Percentiles rank a stretch among this genome's conserved stretches.
These are phyloP conservation scores for Pristionchus arcanus DNA, from an alignment of 2,888 invertebrate genomes.

Conservation along the genomic window DNA sequence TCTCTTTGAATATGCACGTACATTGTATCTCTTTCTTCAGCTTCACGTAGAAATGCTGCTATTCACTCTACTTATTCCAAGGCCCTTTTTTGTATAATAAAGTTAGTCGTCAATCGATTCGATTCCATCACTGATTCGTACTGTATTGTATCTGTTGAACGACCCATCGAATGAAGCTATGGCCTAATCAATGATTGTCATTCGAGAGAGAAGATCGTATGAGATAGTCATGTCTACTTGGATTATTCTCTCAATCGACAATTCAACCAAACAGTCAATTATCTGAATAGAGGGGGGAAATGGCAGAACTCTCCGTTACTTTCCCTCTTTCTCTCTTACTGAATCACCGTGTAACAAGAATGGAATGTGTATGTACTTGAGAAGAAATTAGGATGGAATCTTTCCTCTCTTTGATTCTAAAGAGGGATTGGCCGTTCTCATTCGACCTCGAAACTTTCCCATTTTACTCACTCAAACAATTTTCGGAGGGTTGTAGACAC, in stretches of 20 bases:
- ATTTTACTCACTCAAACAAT: conserved; percentile 37
- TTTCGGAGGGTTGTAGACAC: conserved; percentile 42
- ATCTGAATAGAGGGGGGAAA: background rate
- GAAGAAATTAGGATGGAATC: conserved; percentile 7
- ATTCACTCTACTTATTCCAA: conserved; percentile 16
- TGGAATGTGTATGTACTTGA: conserved; percentile 37
- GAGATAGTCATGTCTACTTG: background rate
- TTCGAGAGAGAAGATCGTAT: background rate
- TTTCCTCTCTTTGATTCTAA: background rate
- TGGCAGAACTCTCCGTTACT: conserved; percentile 2
- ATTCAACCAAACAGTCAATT: conserved; percentile 12
- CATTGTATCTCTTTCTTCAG: conserved; percentile 24
- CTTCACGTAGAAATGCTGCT: conserved; percentile 19
- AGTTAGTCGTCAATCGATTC: conserved; percentile 30
- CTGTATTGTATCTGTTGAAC: conserved; percentile 58
- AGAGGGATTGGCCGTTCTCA: conserved; percentile 7
- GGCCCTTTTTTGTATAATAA: conserved; percentile 12
- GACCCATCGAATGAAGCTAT: conserved; percentile 12
- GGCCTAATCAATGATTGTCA: background rate
- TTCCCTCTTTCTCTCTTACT: background rate
- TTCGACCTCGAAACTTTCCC: conserved; percentile 16
- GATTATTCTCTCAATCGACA: background rate
- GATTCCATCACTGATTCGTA: conserved; percentile 21
- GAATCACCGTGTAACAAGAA: background rate
- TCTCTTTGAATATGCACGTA: background rate